These are phyloP conservation scores for Aplysina aerophoba DNA, from an alignment of 37 sponge, comb jelly and placozoan genomes.

Conservation along the genomic window DNA sequence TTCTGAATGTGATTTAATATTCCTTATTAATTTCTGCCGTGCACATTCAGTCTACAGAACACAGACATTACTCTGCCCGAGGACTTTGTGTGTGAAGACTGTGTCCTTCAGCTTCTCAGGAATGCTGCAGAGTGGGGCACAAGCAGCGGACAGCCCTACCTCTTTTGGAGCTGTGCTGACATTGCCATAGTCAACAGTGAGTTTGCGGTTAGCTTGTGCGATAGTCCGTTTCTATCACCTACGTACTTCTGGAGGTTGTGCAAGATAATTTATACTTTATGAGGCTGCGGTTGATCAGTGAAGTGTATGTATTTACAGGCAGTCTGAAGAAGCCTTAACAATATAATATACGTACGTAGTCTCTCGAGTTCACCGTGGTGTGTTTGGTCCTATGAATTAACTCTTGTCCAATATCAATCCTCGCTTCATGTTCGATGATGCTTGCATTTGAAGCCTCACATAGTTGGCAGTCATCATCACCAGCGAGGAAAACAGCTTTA, in stretches of 20 bases:
- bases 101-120: conserved; percentile 61
- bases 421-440: too few relatives aligned
- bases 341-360: neutral
- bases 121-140: conserved; percentile 75
- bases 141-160: conserved; percentile 42
- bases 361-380: neutral
- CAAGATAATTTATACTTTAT: too few relatives aligned
- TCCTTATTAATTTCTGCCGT: neutral
- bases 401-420: too few relatives aligned
- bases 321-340: too few relatives aligned
- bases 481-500: too few relatives aligned
- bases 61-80: conserved; percentile 46
- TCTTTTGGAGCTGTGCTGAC: conserved; percentile 78
- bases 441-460: too few relatives aligned
- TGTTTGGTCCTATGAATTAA: neutral
- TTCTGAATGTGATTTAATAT: neutral
- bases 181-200: conserved; percentile 32
- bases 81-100: conserved; percentile 56
- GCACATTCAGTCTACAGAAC: neutral
- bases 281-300: too few relatives aligned
- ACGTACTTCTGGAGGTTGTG: too few relatives aligned
- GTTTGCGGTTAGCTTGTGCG: too few relatives aligned
- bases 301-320: too few relatives aligned
- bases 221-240: too few relatives aligned
- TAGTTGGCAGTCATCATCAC: too few relatives aligned